Conservation (phyloP, 64 coral and sea anemone genomes). For the Anthopleura sola region DNA sequence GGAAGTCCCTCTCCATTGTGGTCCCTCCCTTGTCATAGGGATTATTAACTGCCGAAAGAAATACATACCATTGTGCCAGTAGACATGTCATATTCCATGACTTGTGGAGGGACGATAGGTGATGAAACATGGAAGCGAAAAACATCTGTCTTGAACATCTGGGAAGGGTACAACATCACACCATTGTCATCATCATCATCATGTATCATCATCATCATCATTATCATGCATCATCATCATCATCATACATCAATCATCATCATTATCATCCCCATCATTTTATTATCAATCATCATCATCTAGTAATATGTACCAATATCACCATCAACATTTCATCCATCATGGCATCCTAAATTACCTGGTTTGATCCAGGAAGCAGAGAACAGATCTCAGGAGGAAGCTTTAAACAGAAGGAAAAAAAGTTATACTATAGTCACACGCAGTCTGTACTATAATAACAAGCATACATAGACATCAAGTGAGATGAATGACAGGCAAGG, state of each 20-base stretch:
- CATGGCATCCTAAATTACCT: neutral
- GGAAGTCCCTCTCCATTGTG: too few species aligned
- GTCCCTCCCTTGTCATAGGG: too few species aligned
- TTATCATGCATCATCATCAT: neutral
- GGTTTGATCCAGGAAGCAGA: neutral
- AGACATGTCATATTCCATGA: slow-evolving; percentile 86
- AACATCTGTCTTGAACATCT: slow-evolving; percentile 73
- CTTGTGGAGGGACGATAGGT: slow-evolving; percentile 64
- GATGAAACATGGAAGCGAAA: slow-evolving; percentile 80
- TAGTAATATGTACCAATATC: too few species aligned
- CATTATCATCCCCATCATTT: neutral
- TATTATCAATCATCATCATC: too few species aligned
- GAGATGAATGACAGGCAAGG: too few species aligned
- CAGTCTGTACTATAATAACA: neutral
- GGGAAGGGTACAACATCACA: neutral
- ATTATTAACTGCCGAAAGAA: too few species aligned
- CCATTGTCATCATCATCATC: neutral
- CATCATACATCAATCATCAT: neutral
- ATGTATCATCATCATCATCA: neutral
- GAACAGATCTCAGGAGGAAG: neutral
- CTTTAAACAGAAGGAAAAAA: neutral
- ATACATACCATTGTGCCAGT: slow-evolving; percentile 48
- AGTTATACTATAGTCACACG: neutral
- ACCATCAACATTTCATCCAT: neutral
- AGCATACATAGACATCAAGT: slow-evolving; percentile 52